These are phyloP conservation scores for Anoncus sp. DNA, from an alignment of 2,888 invertebrate genomes.

Conservation along the genomic window DNA sequence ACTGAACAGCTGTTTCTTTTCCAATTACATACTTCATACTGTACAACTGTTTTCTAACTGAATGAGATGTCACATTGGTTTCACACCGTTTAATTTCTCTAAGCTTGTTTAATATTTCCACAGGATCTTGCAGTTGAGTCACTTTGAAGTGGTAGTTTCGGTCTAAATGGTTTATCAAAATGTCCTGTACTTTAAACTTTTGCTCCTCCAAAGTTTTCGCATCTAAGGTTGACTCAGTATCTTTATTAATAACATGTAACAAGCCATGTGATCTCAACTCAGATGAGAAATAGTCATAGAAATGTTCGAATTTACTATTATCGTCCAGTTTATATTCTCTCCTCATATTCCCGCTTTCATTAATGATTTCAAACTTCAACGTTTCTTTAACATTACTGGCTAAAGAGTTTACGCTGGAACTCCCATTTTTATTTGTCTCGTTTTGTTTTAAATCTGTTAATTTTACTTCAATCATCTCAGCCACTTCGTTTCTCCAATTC, in stretches of 20 bases:
- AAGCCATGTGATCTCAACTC: constrained; percentile 29
- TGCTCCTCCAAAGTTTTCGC: constrained; percentile 25
- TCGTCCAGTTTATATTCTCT: constrained; percentile 36
- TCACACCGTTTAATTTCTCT: constrained; percentile 54
- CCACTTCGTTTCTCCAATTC: constrained; percentile 26
- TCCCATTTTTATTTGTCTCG: background rate
- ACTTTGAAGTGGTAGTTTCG: constrained; percentile 45
- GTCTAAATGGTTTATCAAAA: constrained; percentile 51
- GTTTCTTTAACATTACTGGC: constrained; percentile 25
- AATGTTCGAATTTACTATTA: constrained; percentile 41
- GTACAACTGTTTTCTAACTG: constrained; percentile 40
- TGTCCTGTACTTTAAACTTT: constrained; percentile 52
- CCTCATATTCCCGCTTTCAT: constrained; percentile 29
- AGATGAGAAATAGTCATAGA: constrained; percentile 42
- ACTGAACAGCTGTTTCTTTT: too few relatives aligned
- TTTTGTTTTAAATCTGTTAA: constrained; percentile 8
- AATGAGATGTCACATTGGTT: constrained; percentile 41
- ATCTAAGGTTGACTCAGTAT: constrained; percentile 19
- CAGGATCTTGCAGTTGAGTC: constrained; percentile 47
- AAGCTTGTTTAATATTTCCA: constrained; percentile 32
- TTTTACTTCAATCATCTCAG: constrained; percentile 24
- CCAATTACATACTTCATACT: too few relatives aligned
- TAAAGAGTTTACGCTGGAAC: constrained; percentile 1
- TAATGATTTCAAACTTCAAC: constrained; percentile 36
- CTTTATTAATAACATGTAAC: constrained; percentile 25